These are phyloP conservation scores for Stegophylla sp. DNA, from an alignment of 2,888 invertebrate genomes.

Conservation along the genomic window DNA sequence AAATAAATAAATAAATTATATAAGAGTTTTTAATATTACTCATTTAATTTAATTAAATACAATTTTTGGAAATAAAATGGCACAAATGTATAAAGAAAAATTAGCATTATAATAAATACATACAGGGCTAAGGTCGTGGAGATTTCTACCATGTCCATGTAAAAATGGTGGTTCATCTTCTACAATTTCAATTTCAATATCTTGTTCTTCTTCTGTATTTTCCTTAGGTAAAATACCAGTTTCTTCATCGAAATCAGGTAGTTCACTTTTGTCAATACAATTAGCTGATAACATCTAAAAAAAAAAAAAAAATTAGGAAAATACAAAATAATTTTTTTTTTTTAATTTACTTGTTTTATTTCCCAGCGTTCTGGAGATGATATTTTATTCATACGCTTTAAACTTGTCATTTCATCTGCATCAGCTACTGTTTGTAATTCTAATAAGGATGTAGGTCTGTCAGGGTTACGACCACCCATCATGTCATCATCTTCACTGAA, in stretches of 20 bases:
- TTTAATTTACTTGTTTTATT: constrained; percentile 78
- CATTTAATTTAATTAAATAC: not conserved
- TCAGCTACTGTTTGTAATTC: constrained; percentile 70
- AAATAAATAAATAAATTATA: not conserved
- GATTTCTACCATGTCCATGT: constrained; percentile 87
- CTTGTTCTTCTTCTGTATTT: constrained; percentile 88
- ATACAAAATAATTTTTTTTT: constrained; percentile 1
- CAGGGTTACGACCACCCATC: constrained; percentile 85
- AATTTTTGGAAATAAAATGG: not conserved
- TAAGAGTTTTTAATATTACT: no score
- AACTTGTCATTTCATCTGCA: constrained; percentile 78
- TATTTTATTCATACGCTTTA: constrained; percentile 86
- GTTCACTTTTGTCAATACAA: constrained; percentile 88
- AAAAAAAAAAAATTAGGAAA: not conserved
- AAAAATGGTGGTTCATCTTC: constrained; percentile 99
- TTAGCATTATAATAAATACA: constrained; percentile 64
- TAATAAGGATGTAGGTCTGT: constrained; percentile 76
- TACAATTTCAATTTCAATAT: constrained; percentile 96
- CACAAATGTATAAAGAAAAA: not conserved
- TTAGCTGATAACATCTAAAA: constrained; percentile 86
- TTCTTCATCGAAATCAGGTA: constrained; percentile 98
- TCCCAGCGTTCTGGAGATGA: constrained; percentile 98
- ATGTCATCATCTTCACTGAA: constrained; percentile 65
- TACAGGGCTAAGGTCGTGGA: constrained; percentile 92
- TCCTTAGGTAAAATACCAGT: constrained; percentile 89